phyloP scores from a whole-genome alignment of 2,888 invertebrate genomes.

The Orchestes rusci region DNA sequence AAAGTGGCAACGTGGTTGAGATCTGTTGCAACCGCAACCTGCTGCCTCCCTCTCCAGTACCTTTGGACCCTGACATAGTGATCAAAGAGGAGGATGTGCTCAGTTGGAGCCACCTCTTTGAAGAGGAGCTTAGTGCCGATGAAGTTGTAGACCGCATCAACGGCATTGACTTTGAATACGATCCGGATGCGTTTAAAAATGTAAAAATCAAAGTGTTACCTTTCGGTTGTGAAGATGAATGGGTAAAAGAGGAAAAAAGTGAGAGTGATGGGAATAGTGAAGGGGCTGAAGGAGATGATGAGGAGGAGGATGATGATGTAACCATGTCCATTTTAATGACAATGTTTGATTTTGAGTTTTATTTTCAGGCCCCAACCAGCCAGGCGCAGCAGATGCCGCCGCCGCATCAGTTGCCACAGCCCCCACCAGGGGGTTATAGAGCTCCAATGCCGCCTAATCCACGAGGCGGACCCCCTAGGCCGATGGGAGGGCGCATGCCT shows the following conservation, averaged over 20 bases:
- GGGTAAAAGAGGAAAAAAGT: neutral
- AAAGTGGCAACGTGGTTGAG: too few species aligned
- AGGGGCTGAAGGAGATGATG: conserved; percentile 6
- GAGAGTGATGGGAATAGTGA: neutral
- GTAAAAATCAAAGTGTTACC: conserved; percentile 8
- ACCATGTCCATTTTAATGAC: neutral
- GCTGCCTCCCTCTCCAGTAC: too few species aligned
- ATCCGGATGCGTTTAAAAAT: conserved; percentile 10
- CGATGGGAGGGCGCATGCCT: conserved; percentile 1
- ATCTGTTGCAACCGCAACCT: too few species aligned
- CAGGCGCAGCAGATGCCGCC: too few species aligned
- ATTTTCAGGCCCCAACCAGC: conserved; percentile 22
- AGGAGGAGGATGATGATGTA: neutral
- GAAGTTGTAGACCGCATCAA: too few species aligned
- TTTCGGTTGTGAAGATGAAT: neutral
- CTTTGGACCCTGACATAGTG: too few species aligned
- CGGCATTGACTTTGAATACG: conserved; percentile 5
- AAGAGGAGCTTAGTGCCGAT: too few species aligned
- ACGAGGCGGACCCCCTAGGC: conserved; percentile 12
- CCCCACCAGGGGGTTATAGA: conserved; percentile 10
- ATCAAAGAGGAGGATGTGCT: too few species aligned
- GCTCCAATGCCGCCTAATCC: conserved; percentile 16
- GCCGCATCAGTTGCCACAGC: conserved; percentile 26
- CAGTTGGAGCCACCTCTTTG: too few species aligned
- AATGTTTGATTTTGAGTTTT: conserved; percentile 2